These are phyloP conservation scores for Apodemia mormo DNA, from an alignment of 2,888 invertebrate genomes.

Conservation along the genomic window DNA sequence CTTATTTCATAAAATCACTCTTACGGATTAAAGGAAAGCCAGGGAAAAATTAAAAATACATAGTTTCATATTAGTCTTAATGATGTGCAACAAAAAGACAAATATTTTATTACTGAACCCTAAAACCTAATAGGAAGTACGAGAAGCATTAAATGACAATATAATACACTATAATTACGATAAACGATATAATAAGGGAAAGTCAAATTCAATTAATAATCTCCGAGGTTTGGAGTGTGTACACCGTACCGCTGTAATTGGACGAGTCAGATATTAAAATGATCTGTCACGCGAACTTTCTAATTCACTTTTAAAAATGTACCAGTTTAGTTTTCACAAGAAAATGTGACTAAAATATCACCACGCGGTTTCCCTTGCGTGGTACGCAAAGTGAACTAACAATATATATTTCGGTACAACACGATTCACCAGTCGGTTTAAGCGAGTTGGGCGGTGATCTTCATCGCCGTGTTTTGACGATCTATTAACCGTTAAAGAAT, in stretches of 20 bases:
- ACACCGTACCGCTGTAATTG: constrained; percentile 25
- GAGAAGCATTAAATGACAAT: constrained; percentile 18
- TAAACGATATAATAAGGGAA: constrained; percentile 25
- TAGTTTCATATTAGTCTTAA: too few relatives aligned
- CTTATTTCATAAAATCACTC: too few relatives aligned
- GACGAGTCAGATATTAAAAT: constrained; percentile 31
- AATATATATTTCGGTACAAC: too few relatives aligned
- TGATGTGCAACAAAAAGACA: not conserved
- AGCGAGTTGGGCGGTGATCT: too few relatives aligned
- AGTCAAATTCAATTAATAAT: constrained; percentile 24
- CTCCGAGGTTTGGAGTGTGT: constrained; percentile 15
- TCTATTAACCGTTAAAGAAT: too few relatives aligned
- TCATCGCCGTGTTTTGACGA: too few relatives aligned
- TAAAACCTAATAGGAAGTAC: constrained; percentile 8
- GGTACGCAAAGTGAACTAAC: too few relatives aligned
- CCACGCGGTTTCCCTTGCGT: too few relatives aligned
- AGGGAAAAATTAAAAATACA: too few relatives aligned
- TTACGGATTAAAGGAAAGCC: too few relatives aligned
- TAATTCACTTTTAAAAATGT: constrained; percentile 21
- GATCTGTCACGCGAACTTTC: constrained; percentile 36
- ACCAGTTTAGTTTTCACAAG: not conserved
- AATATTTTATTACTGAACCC: not conserved
- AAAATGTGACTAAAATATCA: too few relatives aligned
- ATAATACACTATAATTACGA: constrained; percentile 17
- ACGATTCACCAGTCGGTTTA: too few relatives aligned